Percentiles rank a stretch among this genome's conserved stretches.
phyloP scores from a whole-genome alignment of 2,113 vertebrate genomes.

The Urocynchramus pylzowi region DNA sequence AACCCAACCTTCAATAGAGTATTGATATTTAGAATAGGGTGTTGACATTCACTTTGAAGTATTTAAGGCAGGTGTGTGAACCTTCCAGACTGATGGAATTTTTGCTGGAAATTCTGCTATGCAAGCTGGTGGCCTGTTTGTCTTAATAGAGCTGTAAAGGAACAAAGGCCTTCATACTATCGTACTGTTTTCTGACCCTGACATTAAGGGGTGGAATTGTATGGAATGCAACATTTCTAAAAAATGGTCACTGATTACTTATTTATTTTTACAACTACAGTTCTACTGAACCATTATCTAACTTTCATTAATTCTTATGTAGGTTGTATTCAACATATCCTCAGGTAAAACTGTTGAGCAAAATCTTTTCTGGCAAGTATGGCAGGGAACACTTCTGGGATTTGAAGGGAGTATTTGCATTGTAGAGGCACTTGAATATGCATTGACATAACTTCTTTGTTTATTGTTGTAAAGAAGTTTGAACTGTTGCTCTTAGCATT shows the following conservation, averaged over 20 bases:
- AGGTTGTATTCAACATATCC: background rate
- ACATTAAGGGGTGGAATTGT: background rate
- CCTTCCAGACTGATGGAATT: background rate
- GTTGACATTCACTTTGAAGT: background rate
- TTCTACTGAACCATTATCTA: background rate
- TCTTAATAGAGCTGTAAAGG: background rate
- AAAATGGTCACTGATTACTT: background rate
- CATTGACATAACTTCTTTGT: background rate
- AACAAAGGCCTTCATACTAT: background rate
- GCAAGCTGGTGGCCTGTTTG: background rate
- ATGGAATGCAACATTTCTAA: background rate
- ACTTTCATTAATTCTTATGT: background rate
- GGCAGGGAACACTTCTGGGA: background rate
- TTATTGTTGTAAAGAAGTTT: background rate
- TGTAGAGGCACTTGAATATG: background rate
- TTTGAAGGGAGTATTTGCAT: background rate
- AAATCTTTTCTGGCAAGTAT: background rate
- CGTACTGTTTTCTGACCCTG: background rate
- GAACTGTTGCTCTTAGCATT: background rate
- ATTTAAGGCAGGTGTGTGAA: background rate
- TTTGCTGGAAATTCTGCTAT: background rate
- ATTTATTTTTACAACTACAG: background rate
- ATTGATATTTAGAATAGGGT: background rate
- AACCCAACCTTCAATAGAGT: background rate
- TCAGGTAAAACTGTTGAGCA: background rate